Evolutionary conservation across 30 jellyfish, hydroid and myxozoan species (phyloP), one percentile per base, ranked within the genome.

Genomic region (Aurelia aurita): DNA sequence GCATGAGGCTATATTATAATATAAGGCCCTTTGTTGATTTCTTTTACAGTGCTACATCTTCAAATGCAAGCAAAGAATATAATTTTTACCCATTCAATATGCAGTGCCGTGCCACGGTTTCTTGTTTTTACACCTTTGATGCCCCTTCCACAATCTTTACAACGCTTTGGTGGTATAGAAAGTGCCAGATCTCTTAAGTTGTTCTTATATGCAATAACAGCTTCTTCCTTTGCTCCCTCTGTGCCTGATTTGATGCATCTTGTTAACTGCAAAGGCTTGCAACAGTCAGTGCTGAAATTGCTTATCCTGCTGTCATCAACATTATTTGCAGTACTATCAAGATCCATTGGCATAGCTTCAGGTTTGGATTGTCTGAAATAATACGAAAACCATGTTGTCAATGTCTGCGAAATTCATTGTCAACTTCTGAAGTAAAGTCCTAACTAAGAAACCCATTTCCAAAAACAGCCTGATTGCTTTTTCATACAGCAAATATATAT

Each of bases 41-140:
- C 39, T 31, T 31, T 31, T 31, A 53, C 63, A 53, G 5, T 16
- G 3, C 2, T 16, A 20, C 63, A 53, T 53, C 1, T 20, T 16
- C 63, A 53, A 53, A 53, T 13, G 2, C 63, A 16, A 16, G 27
- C 8, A 55, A 16, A 16, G 66, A 16, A 16, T 22, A 55, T 13
- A 16, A 22, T 13, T 5, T 22, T 55, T 55, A 55, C 66, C 66
- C 66, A 55, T 5, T 55, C 66, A 22, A 55, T 55, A 55, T 2
- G 28, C 66, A 55, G 28, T 13, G 66, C 66, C 3, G 66, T 55
- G 66, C 66, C 66, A 16, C 66, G 23, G 66, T 55, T 19, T 55
- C 4, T 13, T 13, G 9, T 55, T 55, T 55, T 55, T 55, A 55
- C 28, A 55, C 9, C 66, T 19, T 3, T 22, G 27, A 55, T 22